Evolutionary conservation across 92 coral and sea anemone genomes (phyloP).

Genomic region (Zoanthus solanderi): DNA sequence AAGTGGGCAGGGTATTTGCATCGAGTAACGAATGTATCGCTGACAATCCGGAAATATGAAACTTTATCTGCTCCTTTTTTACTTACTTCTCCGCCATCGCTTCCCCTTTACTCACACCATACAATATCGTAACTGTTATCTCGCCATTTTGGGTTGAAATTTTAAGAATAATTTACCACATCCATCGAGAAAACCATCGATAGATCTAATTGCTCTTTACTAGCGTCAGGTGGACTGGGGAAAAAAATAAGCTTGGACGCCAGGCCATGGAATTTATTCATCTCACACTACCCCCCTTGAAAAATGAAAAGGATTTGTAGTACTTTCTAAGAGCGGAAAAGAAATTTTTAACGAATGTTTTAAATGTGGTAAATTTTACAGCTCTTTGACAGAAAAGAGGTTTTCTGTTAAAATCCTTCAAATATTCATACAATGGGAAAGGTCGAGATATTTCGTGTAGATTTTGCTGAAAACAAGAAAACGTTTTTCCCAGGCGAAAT

Average conservation of each 20-base stretch:
- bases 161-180: background rate
- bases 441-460: slow-evolving; percentile 76
- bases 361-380: background rate
- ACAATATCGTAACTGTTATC: slow-evolving; percentile 24
- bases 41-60: slow-evolving; percentile 22
- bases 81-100: slow-evolving; percentile 94
- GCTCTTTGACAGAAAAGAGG: background rate
- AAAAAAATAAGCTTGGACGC: slow-evolving; percentile 10
- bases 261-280: slow-evolving; percentile 3
- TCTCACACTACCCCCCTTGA: background rate
- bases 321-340: background rate
- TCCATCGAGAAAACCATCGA: background rate
- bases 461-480: slow-evolving; percentile 77
- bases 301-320: background rate
- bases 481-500: slow-evolving; percentile 90
- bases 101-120: slow-evolving; percentile 23
- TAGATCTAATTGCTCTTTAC: background rate
- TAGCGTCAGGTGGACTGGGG: slow-evolving; percentile 28
- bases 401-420: background rate
- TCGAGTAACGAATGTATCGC: background rate
- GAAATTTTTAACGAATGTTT: background rate
- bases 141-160: slow-evolving; percentile 31
- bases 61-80: background rate
- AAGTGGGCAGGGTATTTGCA: slow-evolving; percentile 45
- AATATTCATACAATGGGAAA: slow-evolving; percentile 75